Base-by-base conservation (phyloP, 2,797 vertebrate species). In the Phrynocephalus forsythii region DNA sequence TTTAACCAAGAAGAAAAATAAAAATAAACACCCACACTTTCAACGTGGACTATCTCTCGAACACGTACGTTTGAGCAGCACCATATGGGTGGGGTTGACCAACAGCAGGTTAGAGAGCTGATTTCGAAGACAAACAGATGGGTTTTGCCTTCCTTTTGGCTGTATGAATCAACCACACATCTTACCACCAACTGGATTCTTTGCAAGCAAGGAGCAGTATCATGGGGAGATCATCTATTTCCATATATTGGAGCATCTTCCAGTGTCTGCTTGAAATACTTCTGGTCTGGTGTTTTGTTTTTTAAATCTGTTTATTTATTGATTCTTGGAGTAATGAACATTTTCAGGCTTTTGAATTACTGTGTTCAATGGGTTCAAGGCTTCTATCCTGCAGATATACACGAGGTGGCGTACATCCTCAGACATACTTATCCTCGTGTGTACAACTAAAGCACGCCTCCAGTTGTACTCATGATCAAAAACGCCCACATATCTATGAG, bases 51-150 rank as follows among this genome's bases (percentile, higher is more conserved):
- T 90, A 81, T 56, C 81, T 30, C 78, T 75, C 63, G 78, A 90
- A 68, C 24, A 22, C 60, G 28, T 38, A 83, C 83, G 22, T 85
- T 78, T 83, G 76, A 63, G 44, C 50, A 77, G 72, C 66, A 85
- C 85, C 83, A 86, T 79, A 56, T 83, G 77, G n/a, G n/a, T 84
- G 48, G 86, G 88, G 73, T 52, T 73, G 86, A 90, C 79, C 87
- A 94, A 78, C n/a, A 92, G 50, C 71, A 88, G 81, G 44, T 44
- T 79, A 44, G 50, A 91, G 56, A 84, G 79, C 2, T 83, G 22
- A 87, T 91, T 93, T 91, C 38, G 38, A 87, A 87, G 3, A 56
- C 6, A 92, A 48, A 84, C 84, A 93, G 89, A 85, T 85, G 52
- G 84, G 66, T 38, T 48, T 82, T 89, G 56, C 84, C 28, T 50